phyloP scores from a whole-genome alignment of 2,888 invertebrate genomes.

The Cryptocephalus moraei region DNA sequence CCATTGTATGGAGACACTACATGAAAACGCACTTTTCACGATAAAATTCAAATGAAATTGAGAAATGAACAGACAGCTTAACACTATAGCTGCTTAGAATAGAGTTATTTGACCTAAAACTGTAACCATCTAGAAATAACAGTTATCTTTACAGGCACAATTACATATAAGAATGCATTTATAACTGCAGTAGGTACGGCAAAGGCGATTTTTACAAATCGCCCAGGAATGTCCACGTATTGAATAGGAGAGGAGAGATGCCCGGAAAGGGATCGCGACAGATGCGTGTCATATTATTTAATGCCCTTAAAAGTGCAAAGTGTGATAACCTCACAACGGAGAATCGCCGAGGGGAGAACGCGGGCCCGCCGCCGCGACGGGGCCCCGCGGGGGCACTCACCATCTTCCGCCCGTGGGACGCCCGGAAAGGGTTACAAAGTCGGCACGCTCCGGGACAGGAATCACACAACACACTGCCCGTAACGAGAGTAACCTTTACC shows the following conservation, averaged over 20 bases:
- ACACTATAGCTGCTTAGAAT: slow-evolving; percentile 26
- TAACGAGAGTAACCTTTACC: slow-evolving; percentile 26
- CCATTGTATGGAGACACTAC: not conserved
- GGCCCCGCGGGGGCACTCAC: too few species aligned
- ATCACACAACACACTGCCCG: too few species aligned
- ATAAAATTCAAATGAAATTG: not conserved
- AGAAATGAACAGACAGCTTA: slow-evolving; percentile 1
- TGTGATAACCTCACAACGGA: too few species aligned
- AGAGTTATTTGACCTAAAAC: slow-evolving; percentile 40
- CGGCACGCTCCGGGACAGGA: too few species aligned
- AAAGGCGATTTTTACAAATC: not conserved
- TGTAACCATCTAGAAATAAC: slow-evolving; percentile 38
- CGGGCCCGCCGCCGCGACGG: too few species aligned
- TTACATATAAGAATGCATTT: slow-evolving; percentile 27
- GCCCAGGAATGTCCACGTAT: too few species aligned
- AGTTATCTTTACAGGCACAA: slow-evolving; percentile 33
- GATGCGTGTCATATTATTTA: slow-evolving; percentile 1
- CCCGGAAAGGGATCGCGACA: too few species aligned
- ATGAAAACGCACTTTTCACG: not conserved
- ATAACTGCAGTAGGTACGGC: slow-evolving; percentile 14
- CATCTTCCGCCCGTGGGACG: too few species aligned
- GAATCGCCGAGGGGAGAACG: too few species aligned
- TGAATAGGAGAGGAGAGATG: too few species aligned
- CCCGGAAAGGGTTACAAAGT: too few species aligned
- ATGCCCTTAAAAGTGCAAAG: slow-evolving; percentile 30